These are phyloP conservation scores for Ips nitidus DNA, from an alignment of 1,140 invertebrate species.

Conservation along the genomic window DNA sequence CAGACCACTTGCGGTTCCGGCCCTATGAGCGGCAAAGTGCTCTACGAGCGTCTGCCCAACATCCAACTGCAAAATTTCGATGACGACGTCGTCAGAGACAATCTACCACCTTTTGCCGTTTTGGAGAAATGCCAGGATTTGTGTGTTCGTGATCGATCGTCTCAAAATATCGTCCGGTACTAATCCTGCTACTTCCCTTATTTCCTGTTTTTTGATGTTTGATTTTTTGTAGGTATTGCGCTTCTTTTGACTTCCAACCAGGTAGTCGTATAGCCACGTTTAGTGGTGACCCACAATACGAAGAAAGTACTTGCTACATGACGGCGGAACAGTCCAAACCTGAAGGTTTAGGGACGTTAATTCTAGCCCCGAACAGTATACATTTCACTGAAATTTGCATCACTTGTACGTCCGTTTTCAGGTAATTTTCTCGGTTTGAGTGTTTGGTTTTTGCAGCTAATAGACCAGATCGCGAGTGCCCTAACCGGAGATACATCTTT, in stretches of 20 bases:
- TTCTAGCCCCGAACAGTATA: conserved; percentile 81
- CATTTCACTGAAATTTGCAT: conserved; percentile 90
- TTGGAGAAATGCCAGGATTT: conserved; percentile 83
- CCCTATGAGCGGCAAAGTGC: conserved; percentile 69
- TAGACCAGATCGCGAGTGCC: conserved; percentile 81
- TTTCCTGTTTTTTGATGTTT: background rate
- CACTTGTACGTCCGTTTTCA: conserved; percentile 67
- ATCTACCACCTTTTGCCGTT: conserved; percentile 79
- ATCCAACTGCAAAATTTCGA: conserved; percentile 86
- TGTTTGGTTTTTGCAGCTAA: conserved; percentile 60
- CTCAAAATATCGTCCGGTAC: conserved; percentile 72
- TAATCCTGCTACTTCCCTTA: background rate
- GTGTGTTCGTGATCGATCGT: conserved; percentile 78
- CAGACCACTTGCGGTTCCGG: conserved; percentile 91
- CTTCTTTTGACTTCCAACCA: conserved; percentile 87
- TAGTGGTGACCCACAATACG: conserved; percentile 80
- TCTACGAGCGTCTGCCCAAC: conserved; percentile 85
- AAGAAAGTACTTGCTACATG: conserved; percentile 87
- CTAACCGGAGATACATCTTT: conserved; percentile 82
- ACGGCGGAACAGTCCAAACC: conserved; percentile 81
- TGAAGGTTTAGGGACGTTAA: conserved; percentile 82
- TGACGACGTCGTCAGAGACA: conserved; percentile 82
- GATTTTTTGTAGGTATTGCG: conserved; percentile 64
- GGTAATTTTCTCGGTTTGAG: background rate
- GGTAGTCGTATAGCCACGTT: conserved; percentile 80